Conservation (phyloP, 2,888 invertebrate genomes). For the Orgyia antiqua region DNA sequence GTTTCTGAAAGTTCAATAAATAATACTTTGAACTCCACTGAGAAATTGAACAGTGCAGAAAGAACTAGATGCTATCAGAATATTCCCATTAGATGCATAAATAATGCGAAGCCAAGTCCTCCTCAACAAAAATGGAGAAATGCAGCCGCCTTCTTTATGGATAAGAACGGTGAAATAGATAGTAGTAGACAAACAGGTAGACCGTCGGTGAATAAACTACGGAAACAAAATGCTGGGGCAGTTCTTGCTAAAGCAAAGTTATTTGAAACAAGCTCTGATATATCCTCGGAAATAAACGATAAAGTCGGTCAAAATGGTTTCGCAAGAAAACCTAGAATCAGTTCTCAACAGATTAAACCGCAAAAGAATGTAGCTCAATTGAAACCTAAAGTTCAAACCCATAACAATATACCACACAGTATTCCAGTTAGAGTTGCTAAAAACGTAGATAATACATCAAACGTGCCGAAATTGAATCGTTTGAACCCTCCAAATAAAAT, state of each 20-base stretch:
- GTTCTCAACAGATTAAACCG: conserved; percentile 41
- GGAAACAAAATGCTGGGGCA: conserved; percentile 87
- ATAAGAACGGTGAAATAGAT: conserved; percentile 66
- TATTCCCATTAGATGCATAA: conserved; percentile 28
- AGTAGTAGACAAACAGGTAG: conserved; percentile 75
- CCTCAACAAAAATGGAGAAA: conserved; percentile 72
- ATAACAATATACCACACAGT: conserved; percentile 29
- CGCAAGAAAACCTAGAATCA: conserved; percentile 61
- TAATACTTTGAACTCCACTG: conserved; percentile 43
- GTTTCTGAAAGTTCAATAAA: conserved; percentile 50
- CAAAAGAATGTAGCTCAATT: conserved; percentile 43
- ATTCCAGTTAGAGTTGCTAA: conserved; percentile 31
- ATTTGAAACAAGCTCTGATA: conserved; percentile 80
- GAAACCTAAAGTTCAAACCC: conserved; percentile 43
- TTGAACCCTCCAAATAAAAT: conserved; percentile 35
- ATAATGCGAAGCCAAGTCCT: conserved; percentile 38
- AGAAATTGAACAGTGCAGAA: conserved; percentile 40
- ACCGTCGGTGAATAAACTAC: conserved; percentile 84
- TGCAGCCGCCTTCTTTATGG: conserved; percentile 75
- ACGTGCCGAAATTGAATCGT: conserved; percentile 27
- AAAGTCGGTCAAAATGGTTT: conserved; percentile 49
- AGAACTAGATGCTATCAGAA: conserved; percentile 45
- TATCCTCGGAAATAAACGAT: conserved; percentile 60
- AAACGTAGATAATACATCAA: conserved; percentile 25
- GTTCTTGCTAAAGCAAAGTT: conserved; percentile 88